These are phyloP conservation scores for Bombus haemorrhoidalis DNA, from an alignment of 1,140 invertebrate genomes.

Conservation along the genomic window DNA sequence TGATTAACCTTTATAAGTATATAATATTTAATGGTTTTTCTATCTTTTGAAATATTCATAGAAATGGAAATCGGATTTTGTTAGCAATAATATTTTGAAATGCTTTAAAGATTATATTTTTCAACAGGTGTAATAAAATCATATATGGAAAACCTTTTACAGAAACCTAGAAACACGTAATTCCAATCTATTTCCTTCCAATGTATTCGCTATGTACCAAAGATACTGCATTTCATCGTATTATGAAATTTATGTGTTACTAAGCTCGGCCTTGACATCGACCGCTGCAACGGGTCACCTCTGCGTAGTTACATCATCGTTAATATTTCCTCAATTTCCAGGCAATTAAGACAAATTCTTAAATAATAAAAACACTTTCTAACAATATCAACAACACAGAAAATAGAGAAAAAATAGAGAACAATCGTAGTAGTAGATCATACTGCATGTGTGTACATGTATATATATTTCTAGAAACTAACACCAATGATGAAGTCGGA, in stretches of 20 bases:
- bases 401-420: neutral
- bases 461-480: neutral
- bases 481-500: constrained; percentile 3
- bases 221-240: constrained; percentile 38
- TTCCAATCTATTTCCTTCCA: neutral
- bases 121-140: neutral
- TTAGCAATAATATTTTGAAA: no score
- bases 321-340: constrained; percentile 32
- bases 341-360: constrained; percentile 2
- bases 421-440: neutral
- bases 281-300: constrained; percentile 21
- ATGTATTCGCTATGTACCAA: neutral
- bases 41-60: no score
- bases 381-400: neutral
- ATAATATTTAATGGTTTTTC: no score
- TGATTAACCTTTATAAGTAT: no score
- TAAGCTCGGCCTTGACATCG: constrained; percentile 57
- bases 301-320: constrained; percentile 43
- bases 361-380: neutral
- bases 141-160: neutral
- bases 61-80: no score
- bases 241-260: constrained; percentile 45
- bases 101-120: neutral
- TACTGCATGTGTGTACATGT: neutral
- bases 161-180: neutral